Conservation (phyloP, 2,797 vertebrate genomes). For the Lemur catta region DNA sequence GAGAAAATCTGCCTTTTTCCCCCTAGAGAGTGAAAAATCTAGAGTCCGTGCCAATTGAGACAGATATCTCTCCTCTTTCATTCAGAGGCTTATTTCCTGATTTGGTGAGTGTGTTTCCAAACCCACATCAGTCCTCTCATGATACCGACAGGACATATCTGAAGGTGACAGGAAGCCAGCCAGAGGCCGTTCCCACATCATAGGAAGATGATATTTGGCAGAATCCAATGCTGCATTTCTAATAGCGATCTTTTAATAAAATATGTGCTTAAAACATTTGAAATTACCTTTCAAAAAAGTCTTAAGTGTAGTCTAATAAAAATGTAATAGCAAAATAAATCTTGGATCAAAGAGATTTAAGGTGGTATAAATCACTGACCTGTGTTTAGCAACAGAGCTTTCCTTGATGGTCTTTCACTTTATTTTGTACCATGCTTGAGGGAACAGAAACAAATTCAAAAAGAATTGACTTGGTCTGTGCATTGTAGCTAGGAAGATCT, state of each 20-base stretch:
- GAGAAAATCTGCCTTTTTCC: background rate
- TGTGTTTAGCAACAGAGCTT: background rate
- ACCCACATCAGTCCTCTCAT: background rate
- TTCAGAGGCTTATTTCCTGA: background rate
- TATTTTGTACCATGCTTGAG: background rate
- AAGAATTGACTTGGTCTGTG: background rate
- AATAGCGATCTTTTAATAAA: background rate
- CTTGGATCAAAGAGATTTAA: background rate
- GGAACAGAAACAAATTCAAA: background rate
- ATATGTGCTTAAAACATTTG: background rate
- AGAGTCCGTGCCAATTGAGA: background rate
- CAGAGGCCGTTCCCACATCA: background rate
- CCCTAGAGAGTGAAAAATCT: background rate
- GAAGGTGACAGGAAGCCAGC: background rate
- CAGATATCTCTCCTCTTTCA: background rate
- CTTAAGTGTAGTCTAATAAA: background rate
- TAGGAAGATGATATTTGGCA: background rate
- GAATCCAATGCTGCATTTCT: background rate
- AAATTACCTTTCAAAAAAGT: conserved; percentile 20
- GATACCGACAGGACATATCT: background rate
- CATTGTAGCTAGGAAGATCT: background rate
- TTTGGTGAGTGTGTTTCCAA: background rate
- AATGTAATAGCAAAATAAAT: background rate
- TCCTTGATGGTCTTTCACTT: background rate
- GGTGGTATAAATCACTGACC: background rate